Conservation (phyloP, 2,888 invertebrate genomes). For the Pterobdella sp. region DNA sequence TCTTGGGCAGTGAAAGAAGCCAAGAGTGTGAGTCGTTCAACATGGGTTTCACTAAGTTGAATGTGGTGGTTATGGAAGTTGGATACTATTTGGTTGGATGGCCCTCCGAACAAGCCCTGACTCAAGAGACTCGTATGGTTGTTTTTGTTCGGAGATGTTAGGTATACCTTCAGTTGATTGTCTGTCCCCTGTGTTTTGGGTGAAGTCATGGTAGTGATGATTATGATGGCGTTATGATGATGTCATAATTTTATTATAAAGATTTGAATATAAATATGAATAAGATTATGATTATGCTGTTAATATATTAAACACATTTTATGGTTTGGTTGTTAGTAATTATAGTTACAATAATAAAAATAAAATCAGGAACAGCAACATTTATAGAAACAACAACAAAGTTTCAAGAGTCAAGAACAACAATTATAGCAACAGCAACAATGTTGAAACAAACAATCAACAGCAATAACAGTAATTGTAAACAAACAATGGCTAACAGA, state of each 20-base stretch:
- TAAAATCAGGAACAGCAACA: no score
- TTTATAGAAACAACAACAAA: no score
- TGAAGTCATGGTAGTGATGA: neutral
- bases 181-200: neutral
- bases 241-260: neutral
- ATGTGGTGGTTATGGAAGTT: neutral
- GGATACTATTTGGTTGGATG: conserved; percentile 12
- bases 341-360: conserved; percentile 7
- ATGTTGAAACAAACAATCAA: neutral
- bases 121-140: conserved; percentile 3
- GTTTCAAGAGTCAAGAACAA: no score
- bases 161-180: neutral
- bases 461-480: neutral
- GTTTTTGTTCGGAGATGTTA: conserved; percentile 1
- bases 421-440: no score
- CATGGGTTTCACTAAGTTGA: conserved; percentile 68
- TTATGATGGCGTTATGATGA: neutral
- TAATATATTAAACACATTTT: no score
- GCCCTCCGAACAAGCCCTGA: neutral
- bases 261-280: neutral
- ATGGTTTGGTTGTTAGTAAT: no score
- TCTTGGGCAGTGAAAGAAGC: conserved; percentile 74
- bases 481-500: neutral
- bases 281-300: neutral
- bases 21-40: conserved; percentile 68